Evolutionary conservation across 2,888 invertebrate species (phyloP).

Genomic region (Macrosiphum euphorbiae): DNA sequence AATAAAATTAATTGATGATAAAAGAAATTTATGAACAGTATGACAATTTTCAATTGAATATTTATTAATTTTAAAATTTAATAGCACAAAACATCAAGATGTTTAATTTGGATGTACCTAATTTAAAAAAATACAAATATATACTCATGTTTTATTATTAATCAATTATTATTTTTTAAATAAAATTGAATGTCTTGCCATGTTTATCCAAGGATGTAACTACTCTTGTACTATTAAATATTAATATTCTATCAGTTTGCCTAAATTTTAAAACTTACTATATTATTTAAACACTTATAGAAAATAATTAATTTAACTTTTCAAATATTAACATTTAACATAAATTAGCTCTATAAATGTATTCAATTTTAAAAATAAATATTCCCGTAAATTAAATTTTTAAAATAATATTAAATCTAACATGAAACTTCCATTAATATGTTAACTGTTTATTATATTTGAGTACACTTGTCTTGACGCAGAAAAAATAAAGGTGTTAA

Average conservation of each 20-base stretch:
- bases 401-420: background rate
- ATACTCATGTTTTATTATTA: background rate
- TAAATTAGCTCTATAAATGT: no score
- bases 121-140: background rate
- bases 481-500: background rate
- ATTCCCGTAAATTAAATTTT: background rate
- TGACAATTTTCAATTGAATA: constrained; percentile 16
- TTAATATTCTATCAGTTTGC: background rate
- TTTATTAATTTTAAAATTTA: constrained; percentile 10
- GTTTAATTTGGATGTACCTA: background rate
- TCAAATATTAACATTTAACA: no score
- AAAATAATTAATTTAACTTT: background rate
- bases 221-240: background rate
- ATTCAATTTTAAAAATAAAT: no score
- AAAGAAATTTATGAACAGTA: background rate
- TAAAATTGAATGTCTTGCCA: background rate
- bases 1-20: constrained; percentile 40
- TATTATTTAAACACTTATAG: background rate
- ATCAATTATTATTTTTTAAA: background rate
- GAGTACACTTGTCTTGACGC: background rate
- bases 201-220: background rate
- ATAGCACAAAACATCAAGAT: background rate
- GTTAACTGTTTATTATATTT: background rate
- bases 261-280: background rate
- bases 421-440: background rate